Base-by-base conservation (phyloP, 1,140 invertebrate genomes). In the Plectrocnemia conspersa region DNA sequence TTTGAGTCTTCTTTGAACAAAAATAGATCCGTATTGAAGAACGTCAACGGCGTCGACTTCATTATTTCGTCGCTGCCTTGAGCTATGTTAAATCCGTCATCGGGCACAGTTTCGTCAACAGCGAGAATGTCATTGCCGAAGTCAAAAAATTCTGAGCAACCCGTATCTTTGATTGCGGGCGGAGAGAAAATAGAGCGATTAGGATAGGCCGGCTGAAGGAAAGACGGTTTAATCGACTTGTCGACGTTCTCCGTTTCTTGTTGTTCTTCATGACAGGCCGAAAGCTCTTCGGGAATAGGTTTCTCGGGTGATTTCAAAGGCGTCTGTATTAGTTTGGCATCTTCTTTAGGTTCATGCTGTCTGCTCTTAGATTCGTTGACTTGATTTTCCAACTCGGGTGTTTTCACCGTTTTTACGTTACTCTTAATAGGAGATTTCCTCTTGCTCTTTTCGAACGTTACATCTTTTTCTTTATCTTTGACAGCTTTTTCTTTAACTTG, bases 1-100 rank as follows among this genome's bases (percentile, higher is more conserved):
- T 88, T 88, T n/a, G 83, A 82, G 64, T 88, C 86, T 63, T 88
- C 85, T 64, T 86, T 85, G 58, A 85, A 83, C 52, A 85, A 76
- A 40, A 84, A 75, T 36, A 75, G 75, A 57, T 71, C 70, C 19
- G 84, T 82, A n/a, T 81, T 81, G 56, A 85, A 84, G 57, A 85
- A 84, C 1, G 80, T 73, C 15, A 86, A 73, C 1, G 83, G 79
- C 1, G 72, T 66, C 2, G 71, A 59, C 69, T 77, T 78, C 55
- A 77, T 71, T 10, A 77, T 73, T 52, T 79, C 77, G 38, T 83
- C 83, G 38, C 81, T 78, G 62, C 81, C 80, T 23, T 74, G 68
- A 0, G 77, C 68, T 59, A 82, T 77, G 18, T 73, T 75, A 62
- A 86, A 85, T 19, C 79, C 79, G 63, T 83, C 79, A 56, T 82